A percentile compares a stretch with the other conserved stretches of the same genome.
phyloP scores from a whole-genome alignment of 2,888 invertebrate genomes.

The Imbricaverruca yamaguchii region DNA sequence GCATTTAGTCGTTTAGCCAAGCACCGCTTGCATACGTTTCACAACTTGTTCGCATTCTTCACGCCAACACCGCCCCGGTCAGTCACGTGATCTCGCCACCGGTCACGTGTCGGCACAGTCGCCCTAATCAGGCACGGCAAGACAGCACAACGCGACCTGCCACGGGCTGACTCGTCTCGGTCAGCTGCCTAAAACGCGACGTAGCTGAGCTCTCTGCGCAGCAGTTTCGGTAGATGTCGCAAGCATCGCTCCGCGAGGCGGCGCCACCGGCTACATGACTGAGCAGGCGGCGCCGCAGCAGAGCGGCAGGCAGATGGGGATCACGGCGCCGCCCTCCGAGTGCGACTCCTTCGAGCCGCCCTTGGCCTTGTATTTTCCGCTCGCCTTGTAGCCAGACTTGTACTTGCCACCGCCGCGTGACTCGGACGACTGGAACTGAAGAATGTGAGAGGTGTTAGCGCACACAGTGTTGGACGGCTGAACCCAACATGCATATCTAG shows the following conservation, averaged over 20 bases:
- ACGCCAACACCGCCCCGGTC: not conserved
- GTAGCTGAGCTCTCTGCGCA: not conserved
- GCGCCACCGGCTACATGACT: constrained; percentile 31
- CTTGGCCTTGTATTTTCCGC: constrained; percentile 23
- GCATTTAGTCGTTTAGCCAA: not conserved
- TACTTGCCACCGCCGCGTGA: constrained; percentile 14
- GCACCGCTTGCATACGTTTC: not conserved
- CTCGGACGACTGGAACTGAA: constrained; percentile 16
- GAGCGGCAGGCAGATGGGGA: constrained; percentile 34
- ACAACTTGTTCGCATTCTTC: not conserved
- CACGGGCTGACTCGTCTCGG: too few relatives aligned
- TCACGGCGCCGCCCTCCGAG: constrained; percentile 34
- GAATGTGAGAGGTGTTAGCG: too few relatives aligned
- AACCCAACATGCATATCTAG: too few relatives aligned
- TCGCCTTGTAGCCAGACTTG: constrained; percentile 33
- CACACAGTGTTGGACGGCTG: too few relatives aligned
- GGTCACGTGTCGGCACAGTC: not conserved
- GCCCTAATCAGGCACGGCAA: not conserved
- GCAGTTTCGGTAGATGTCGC: not conserved
- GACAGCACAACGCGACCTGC: not conserved
- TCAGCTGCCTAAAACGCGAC: too few relatives aligned
- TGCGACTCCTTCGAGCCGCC: constrained; percentile 26
- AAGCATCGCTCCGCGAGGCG: not conserved
- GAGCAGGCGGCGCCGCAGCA: constrained; percentile 35
- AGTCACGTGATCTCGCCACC: not conserved